Evolutionary conservation across 2,888 invertebrate species (phyloP).

Genomic region (Lithosia quadra): DNA sequence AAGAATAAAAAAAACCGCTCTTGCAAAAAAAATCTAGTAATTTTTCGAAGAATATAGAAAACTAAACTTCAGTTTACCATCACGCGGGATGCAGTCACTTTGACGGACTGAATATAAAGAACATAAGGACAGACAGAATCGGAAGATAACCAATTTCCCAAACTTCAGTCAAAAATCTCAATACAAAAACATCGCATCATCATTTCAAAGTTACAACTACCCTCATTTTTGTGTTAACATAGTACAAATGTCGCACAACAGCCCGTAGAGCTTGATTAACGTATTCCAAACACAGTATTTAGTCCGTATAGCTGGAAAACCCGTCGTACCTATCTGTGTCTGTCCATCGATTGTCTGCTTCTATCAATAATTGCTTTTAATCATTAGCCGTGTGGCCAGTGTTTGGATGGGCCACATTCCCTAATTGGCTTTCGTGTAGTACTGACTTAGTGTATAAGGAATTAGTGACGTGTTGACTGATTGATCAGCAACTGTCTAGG

Average conservation of each 20-base stretch:
- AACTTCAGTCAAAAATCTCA: neutral
- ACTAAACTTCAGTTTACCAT: no score
- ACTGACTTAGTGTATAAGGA: constrained; percentile 49
- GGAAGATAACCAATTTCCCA: neutral
- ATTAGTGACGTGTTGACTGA: constrained; percentile 42
- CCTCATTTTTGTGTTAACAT: constrained; percentile 24
- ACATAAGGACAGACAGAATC: no score
- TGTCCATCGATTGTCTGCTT: constrained; percentile 38
- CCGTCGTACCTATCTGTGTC: constrained; percentile 18
- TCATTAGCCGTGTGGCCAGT: constrained; percentile 57
- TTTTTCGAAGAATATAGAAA: no score
- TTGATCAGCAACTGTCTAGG: constrained; percentile 37
- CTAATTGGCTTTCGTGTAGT: constrained; percentile 53
- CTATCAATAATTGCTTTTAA: constrained; percentile 68
- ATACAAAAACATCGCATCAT: neutral
- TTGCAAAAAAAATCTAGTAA: no score
- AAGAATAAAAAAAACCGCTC: no score
- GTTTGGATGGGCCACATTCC: constrained; percentile 54
- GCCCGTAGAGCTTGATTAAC: constrained; percentile 31
- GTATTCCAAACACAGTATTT: constrained; percentile 29
- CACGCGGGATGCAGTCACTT: no score
- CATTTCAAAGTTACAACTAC: constrained; percentile 19
- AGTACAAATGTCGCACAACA: constrained; percentile 18
- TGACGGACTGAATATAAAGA: no score
- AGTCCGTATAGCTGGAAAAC: constrained; percentile 26